Evolutionary conservation across 1,140 invertebrate species (phyloP).

Genomic region (Macrotrachela quadricornifera): DNA sequence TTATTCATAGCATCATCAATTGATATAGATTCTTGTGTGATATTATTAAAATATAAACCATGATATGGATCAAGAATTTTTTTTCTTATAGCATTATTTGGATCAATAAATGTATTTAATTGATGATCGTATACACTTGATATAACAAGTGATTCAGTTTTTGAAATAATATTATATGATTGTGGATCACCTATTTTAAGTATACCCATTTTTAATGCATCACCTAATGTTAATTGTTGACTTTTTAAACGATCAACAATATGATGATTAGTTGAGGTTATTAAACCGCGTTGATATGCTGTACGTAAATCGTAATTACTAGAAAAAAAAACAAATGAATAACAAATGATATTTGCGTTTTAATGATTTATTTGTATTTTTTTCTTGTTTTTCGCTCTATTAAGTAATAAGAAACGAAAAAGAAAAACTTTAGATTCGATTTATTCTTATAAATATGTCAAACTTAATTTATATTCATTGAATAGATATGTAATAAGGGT

Average conservation of each 20-base stretch:
- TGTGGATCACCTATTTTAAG: not conserved
- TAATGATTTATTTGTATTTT: no score
- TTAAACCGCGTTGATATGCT: not conserved
- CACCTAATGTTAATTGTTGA: not conserved
- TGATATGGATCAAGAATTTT: conserved; percentile 16
- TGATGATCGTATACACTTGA: conserved; percentile 50
- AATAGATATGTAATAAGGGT: no score
- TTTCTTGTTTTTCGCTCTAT: no score
- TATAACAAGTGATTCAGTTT: conserved; percentile 61
- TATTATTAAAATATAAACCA: conserved; percentile 15
- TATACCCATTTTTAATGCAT: conserved; percentile 1
- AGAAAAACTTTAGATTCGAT: no score
- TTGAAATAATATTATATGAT: not conserved
- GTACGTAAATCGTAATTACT: not conserved
- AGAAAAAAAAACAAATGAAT: no score
- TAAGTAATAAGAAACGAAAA: no score
- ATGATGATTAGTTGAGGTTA: not conserved
- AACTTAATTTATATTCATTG: no score
- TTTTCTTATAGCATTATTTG: conserved; percentile 50
- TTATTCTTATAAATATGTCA: no score
- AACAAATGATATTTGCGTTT: no score
- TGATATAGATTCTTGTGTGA: conserved; percentile 15
- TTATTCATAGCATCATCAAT: conserved; percentile 18
- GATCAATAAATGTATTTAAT: conserved; percentile 42
- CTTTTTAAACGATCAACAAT: no score